Evolutionary conservation across 2,113 vertebrate species (phyloP).

Genomic region (Prunella himalayana): DNA sequence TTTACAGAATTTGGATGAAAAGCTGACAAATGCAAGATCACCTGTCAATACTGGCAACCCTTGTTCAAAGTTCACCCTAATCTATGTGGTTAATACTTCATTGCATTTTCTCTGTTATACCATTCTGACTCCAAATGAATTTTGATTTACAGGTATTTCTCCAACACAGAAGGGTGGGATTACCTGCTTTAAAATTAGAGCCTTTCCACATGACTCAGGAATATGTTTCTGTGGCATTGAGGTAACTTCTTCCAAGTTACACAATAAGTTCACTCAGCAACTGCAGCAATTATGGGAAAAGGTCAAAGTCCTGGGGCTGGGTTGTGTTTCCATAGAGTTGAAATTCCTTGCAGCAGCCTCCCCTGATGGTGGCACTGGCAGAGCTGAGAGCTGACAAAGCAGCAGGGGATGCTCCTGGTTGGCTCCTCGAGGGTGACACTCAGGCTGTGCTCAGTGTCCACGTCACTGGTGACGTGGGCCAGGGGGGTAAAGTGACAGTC

Average conservation of each 20-base stretch:
- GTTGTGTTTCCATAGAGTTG: constrained; percentile 28
- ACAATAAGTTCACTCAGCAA: neutral
- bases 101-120: neutral
- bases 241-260: constrained; percentile 6
- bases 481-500: neutral
- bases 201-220: neutral
- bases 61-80: neutral
- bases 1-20: neutral
- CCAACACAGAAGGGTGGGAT: neutral
- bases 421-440: neutral
- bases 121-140: neutral
- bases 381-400: neutral
- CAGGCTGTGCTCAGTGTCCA: neutral
- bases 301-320: neutral
- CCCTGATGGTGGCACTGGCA: neutral
- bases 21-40: neutral
- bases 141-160: neutral
- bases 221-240: neutral
- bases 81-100: neutral
- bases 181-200: neutral
- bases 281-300: neutral
- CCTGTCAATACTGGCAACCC: neutral
- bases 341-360: neutral
- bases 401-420: neutral
- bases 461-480: neutral